phyloP scores from a whole-genome alignment of 2,888 invertebrate genomes.

The Melikaiella ostensackeni region DNA sequence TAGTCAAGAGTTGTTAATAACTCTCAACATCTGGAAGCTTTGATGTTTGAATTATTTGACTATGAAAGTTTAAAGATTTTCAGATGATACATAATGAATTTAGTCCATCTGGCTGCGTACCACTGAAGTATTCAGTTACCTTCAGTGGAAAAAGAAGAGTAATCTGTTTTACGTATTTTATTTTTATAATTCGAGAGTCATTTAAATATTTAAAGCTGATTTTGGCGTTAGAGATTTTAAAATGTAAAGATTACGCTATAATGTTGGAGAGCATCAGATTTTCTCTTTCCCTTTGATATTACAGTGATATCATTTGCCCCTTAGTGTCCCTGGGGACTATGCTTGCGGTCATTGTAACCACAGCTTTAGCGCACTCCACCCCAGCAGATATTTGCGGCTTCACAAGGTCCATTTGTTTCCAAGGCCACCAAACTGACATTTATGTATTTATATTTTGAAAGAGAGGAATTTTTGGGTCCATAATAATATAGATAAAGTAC shows the following conservation, averaged over 20 bases:
- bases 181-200: not conserved
- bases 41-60: no score
- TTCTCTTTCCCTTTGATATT: not conserved
- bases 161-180: not conserved
- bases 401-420: not conserved
- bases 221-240: not conserved
- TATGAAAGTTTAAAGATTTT: no score
- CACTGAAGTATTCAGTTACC: no score
- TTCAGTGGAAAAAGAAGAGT: no score
- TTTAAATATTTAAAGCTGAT: not conserved
- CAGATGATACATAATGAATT: no score
- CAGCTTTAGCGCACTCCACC: conserved; percentile 13
- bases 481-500: no score
- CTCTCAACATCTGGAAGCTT: no score
- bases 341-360: conserved; percentile 18
- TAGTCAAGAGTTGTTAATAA: no score
- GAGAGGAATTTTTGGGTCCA: not conserved
- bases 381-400: conserved; percentile 56
- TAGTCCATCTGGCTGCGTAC: no score
- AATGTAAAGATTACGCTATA: not conserved
- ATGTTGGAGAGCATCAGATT: not conserved
- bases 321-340: conserved; percentile 4
- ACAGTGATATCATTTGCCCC: not conserved
- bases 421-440: not conserved
- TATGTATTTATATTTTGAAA: not conserved